phyloP scores from a whole-genome alignment of 2,888 invertebrate species.

The Drepanosiphum platanoidis region DNA sequence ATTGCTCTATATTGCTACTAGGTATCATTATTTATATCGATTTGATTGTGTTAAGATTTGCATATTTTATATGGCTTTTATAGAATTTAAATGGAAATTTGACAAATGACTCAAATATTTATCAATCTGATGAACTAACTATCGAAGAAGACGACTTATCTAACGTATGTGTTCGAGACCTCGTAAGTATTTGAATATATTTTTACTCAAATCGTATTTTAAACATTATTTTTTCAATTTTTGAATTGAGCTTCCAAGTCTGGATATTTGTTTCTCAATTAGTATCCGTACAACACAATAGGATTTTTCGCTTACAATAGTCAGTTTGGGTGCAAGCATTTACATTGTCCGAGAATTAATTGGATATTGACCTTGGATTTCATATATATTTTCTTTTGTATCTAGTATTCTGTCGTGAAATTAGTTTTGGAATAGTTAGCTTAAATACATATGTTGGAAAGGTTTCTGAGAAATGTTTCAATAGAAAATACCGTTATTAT shows the following conservation, averaged over 20 bases:
- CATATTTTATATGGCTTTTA: slow-evolving; percentile 56
- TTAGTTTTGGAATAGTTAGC: slow-evolving; percentile 48
- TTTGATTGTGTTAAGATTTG: slow-evolving; percentile 34
- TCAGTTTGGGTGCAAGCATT: slow-evolving; percentile 60
- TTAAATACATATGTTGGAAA: neutral
- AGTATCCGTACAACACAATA: slow-evolving; percentile 42
- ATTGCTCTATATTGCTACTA: neutral
- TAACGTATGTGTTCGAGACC: slow-evolving; percentile 74
- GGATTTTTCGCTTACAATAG: slow-evolving; percentile 52
- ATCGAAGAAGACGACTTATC: slow-evolving; percentile 70
- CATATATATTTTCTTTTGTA: slow-evolving; percentile 55
- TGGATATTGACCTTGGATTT: slow-evolving; percentile 56
- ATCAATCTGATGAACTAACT: slow-evolving; percentile 53
- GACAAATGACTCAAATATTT: slow-evolving; percentile 47
- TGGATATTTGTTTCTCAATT: slow-evolving; percentile 52
- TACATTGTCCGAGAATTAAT: slow-evolving; percentile 61
- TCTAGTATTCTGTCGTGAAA: slow-evolving; percentile 50
- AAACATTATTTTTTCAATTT: slow-evolving; percentile 13
- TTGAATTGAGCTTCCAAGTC: neutral
- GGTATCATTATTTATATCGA: neutral
- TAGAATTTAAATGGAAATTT: slow-evolving; percentile 55
- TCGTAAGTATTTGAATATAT: slow-evolving; percentile 70
- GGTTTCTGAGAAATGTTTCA: slow-evolving; percentile 6
- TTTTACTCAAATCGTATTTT: slow-evolving; percentile 13
- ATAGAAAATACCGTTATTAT: slow-evolving; percentile 23